Base-by-base conservation (phyloP, 1,140 invertebrate genomes). In the Varroa destructor region DNA sequence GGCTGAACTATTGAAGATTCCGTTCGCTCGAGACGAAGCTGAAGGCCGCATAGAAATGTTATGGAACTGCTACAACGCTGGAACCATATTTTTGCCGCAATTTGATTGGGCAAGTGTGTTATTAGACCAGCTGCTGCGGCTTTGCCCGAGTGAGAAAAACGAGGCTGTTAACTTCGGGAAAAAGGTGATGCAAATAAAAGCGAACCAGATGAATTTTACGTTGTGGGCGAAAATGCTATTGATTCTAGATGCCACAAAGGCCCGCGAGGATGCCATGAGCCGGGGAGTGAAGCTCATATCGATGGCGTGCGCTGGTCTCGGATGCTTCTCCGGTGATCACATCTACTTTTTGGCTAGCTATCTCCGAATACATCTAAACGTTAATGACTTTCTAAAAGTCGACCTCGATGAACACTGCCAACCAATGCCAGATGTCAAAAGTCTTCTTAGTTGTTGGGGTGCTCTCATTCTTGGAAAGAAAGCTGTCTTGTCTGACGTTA, bases 211-310 rank as follows among this genome's bases (percentile, higher is more conserved):
- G 36, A 40, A 67, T 67, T 14, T 67, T 46, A 12, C 46, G 12
- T 43, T 67, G 12, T 67, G 61, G 61, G 46, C 61, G 36, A 67
- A 67, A 46, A 12, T 67, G 14, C 61, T 67, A 1, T 2, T 25
- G 61, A 40, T 67, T n/a, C 61, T 67, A 1, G 61, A 12, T 67
- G 40, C 40, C 2, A 4, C 2, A 14, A 46, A 46, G 4, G 40
- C 40, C 12, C 40, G 61, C 40, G 61, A 67, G 2, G 61, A 67
- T 12, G 61, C 61, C 3, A 12, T 67, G 12, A 43, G 40, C 0
- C 40, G 46, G 36, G 61, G 61, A 12, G 61, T 67, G 12, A 67
- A 67, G 37, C 37, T 67, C 12, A 67, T 67, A 46, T 46, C 40
- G 12, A 67, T 40, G 61, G 12, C 46, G 8, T 67, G 40, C 5